Base-by-base conservation (phyloP, 2,113 vertebrate genomes). In the Halichoeres trimaculatus region DNA sequence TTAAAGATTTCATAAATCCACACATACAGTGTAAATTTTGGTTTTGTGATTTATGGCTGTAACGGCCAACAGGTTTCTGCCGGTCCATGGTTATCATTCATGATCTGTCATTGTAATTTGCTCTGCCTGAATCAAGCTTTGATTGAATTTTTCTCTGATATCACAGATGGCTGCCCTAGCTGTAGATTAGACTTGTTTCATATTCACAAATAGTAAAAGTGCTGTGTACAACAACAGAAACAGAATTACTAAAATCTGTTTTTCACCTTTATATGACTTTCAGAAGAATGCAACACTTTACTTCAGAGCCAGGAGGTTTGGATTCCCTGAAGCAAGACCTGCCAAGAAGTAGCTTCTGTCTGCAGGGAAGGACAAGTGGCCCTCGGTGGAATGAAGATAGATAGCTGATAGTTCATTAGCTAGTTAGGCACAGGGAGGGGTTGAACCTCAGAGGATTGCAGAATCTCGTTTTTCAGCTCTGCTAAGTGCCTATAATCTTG, bases 241-340 rank as follows among this genome's bases (percentile, higher is more conserved):
- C 56, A 74, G 41, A 59, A 60, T 64, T 54, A 45, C 10, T 61
- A 53, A 54, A 62, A 74, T 80, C 50, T 60, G 66, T 67, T 74
- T 73, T 74, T 86, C 76, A 80, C 82, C 84, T 89, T 38, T 66
- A 81, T 81, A 85, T 85, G 76, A 87, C 84, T 89, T 91, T 85
- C 60, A 81, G 58, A 73, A 83, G 35, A 86, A 82, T 50, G 57
- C 70, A 54, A 52, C 52, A 65, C 79, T 81, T 67, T 47, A 59
- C 22, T 74, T 84, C 38, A 38, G 70, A 77, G 83, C 73, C 78
- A 76, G 70, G 80, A 80, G 74, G 68, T 68, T 84, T 84, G 62
- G 64, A 80, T 85, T 84, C 78, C 85, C 85, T 63, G 71, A 54
- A 76, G 85, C 45, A 82, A 82, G 73, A 87, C 67, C 74, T 81